Base-by-base conservation (phyloP, 2,113 vertebrate genomes). In the Pagrus major region DNA sequence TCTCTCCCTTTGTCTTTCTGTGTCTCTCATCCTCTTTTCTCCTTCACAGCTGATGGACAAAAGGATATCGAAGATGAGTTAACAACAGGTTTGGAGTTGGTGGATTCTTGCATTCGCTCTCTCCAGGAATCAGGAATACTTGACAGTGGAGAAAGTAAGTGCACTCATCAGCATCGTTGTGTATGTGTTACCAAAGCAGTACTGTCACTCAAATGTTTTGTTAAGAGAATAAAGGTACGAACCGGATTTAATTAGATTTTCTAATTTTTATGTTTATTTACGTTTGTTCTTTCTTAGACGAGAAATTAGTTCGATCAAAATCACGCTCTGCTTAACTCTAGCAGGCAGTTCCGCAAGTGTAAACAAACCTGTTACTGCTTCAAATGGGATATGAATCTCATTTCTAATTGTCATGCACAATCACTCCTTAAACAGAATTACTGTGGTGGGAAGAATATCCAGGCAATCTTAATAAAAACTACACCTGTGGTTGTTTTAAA, bases 51-150 rank as follows among this genome's bases (percentile, higher is more conserved):
- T 93, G 98, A 99, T 91, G 97, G 97, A 91, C 98, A 98, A 86
- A 98, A 99, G 91, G 97, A 98, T 81, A 99, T 99, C n/a, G 98
- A 99, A 92, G 98, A 99, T 81, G 98, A 99, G 77, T 92, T 99
- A 78, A 98, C 97, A 66, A 99, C 97, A 55, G 98, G 98, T 61
- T 93, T 99, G 72, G 98, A 99, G 94, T 90, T 99, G 90, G 98
- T 99, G 87, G 98, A 99, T 90, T 99, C 98, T 55, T 99, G 98
- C 88, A 98, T 99, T 89, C 95, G 98, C 58, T 99, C 98, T 0
- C 94, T 99, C 42, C 98, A 99, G 91, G 98, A 99, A 84, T 99
- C 98, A 21, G 98, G 98, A 74, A 99, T 99, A 81, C 97, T 99
- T 0, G 97, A 99, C 91, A 90, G 96, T 27, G 93, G 93, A 86